Evolutionary conservation across 2,113 vertebrate genomes (phyloP).

Genomic region (Plectropomus leopardus): DNA sequence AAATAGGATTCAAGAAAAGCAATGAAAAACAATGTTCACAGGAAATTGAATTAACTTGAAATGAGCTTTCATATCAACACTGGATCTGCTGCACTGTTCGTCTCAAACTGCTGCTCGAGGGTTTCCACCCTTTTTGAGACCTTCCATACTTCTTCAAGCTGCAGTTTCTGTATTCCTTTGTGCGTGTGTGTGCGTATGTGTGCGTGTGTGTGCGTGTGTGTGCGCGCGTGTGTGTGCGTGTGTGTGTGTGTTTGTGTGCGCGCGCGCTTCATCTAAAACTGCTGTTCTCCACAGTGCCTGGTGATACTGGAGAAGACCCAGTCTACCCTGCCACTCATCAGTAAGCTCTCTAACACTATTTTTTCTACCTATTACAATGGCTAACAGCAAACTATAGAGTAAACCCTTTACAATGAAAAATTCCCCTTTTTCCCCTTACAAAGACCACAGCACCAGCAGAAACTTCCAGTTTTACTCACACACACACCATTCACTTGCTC

Average conservation of each 20-base stretch:
- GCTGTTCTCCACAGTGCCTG: neutral
- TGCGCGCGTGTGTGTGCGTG: too few relatives aligned
- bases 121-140: constrained; percentile 27
- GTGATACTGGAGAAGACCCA: constrained; percentile 10
- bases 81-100: neutral
- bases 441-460: neutral
- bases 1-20: constrained; percentile 7
- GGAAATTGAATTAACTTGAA: constrained; percentile 6
- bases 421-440: neutral
- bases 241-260: too few relatives aligned
- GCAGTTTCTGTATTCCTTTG: constrained; percentile 13
- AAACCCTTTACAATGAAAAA: constrained; percentile 10
- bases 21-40: neutral
- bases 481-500: neutral
- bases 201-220: too few relatives aligned
- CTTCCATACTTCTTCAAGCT: constrained; percentile 5
- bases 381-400: neutral
- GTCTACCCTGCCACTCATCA: neutral
- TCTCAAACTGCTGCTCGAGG: neutral
- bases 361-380: neutral
- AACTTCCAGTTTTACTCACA: constrained; percentile 14
- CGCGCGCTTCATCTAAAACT: constrained; percentile 21
- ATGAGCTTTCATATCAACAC: constrained; percentile 1
- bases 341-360: neutral
- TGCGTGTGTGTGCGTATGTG: too few relatives aligned